phyloP scores from a whole-genome alignment of 2,888 invertebrate species.

The Leucophenga montana region DNA sequence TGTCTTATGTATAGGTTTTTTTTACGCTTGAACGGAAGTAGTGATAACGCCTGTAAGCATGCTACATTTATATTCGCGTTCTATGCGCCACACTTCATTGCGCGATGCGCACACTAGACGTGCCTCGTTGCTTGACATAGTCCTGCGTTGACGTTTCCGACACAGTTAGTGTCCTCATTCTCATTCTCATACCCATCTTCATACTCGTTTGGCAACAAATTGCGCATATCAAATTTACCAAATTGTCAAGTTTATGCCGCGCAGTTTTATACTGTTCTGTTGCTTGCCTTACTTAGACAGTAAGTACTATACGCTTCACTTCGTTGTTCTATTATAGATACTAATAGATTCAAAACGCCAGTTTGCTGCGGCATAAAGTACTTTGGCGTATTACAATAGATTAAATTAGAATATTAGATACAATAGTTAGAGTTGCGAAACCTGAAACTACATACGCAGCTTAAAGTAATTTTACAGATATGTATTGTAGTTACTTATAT shows the following conservation, averaged over 20 bases:
- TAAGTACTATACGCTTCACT: no score
- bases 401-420: background rate
- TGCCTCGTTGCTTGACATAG: slow-evolving; percentile 10
- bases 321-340: slow-evolving; percentile 1
- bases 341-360: slow-evolving; percentile 13
- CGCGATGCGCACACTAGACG: slow-evolving; percentile 4
- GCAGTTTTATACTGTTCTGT: background rate
- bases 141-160: background rate
- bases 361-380: background rate
- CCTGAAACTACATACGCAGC: no score
- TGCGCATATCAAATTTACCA: slow-evolving; percentile 65
- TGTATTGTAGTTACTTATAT: no score
- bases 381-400: background rate
- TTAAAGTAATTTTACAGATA: no score
- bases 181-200: background rate
- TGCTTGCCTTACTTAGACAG: no score
- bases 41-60: slow-evolving; percentile 25
- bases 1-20: no score
- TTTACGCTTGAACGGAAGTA: background rate
- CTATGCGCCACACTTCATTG: slow-evolving; percentile 11
- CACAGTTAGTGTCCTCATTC: background rate
- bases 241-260: slow-evolving; percentile 48
- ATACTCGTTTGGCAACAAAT: slow-evolving; percentile 57
- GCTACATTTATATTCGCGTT: slow-evolving; percentile 17
- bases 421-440: background rate